Percentiles rank a stretch among this genome's conserved stretches.
phyloP scores from a whole-genome alignment of 2,888 invertebrate species.

The Scotopteryx bipunctaria region DNA sequence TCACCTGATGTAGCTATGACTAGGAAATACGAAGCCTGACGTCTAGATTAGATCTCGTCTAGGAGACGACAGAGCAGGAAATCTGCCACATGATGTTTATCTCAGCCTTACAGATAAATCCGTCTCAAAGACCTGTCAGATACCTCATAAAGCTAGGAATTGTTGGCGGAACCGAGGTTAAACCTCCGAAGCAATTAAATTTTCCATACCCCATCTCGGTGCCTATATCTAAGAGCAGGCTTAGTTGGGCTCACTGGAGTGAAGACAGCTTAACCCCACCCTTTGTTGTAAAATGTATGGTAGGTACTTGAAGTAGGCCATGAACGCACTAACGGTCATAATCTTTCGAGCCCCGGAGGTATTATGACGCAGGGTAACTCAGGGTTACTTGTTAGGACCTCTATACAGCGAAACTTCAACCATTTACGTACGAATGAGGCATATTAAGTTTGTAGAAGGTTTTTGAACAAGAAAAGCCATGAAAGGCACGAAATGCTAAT shows the following conservation, averaged over 20 bases:
- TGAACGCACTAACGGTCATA: slow-evolving; percentile 51
- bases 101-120: background rate
- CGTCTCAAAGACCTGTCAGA: slow-evolving; percentile 1
- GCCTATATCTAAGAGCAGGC: slow-evolving; percentile 29
- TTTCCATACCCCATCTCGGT: slow-evolving; percentile 34
- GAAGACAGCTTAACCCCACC: slow-evolving; percentile 41
- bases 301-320: slow-evolving; percentile 37
- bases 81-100: background rate
- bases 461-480: slow-evolving; percentile 38
- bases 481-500: slow-evolving; percentile 29
- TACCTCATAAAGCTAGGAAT: slow-evolving; percentile 21
- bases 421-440: slow-evolving; percentile 50
- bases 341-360: slow-evolving; percentile 54
- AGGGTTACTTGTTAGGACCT: slow-evolving; percentile 49
- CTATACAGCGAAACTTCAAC: slow-evolving; percentile 52
- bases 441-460: slow-evolving; percentile 44
- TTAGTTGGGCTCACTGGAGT: slow-evolving; percentile 36
- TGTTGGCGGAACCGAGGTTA: slow-evolving; percentile 19
- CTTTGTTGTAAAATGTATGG: slow-evolving; percentile 46
- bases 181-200: slow-evolving; percentile 36
- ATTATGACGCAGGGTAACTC: slow-evolving; percentile 52
- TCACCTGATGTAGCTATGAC: too few relatives aligned
- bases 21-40: too few relatives aligned
- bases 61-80: too few relatives aligned
- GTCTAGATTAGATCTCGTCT: too few relatives aligned